Evolutionary conservation across 2,888 invertebrate genomes (phyloP), one percentile per base, ranked within the genome.

Genomic region (Atrina japonica): DNA sequence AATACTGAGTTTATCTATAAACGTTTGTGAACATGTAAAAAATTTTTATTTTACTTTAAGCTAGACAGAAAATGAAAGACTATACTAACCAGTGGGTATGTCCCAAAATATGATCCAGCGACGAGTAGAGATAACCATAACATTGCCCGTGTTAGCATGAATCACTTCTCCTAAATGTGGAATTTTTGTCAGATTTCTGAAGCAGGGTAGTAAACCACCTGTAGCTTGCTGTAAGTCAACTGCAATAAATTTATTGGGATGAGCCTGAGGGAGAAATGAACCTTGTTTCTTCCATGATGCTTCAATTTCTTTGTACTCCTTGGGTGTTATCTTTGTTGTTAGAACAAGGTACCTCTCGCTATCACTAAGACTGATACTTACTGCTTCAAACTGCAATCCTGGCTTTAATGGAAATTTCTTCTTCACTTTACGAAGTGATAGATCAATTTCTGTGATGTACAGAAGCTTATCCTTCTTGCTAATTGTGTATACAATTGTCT

Each of bases 21-120:
- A n/a, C n/a, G n/a, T n/a, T n/a, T n/a, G n/a, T n/a, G n/a, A n/a
- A n/a, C n/a, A n/a, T n/a, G n/a, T n/a, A n/a, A n/a, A n/a, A n/a
- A n/a, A n/a, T n/a, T n/a, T n/a, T n/a, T n/a, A n/a, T n/a, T n/a
- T n/a, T n/a, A n/a, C n/a, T n/a, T n/a, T n/a, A n/a, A n/a, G n/a
- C n/a, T n/a, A n/a, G n/a, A n/a, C n/a, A n/a, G n/a, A n/a, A n/a
- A n/a, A n/a, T n/a, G n/a, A n/a, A n/a, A n/a, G n/a, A n/a, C n/a
- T n/a, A 35, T 53, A 35, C 35, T 58, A 50, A 3, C 87, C 88
- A 16, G 84, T 82, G 11, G 82, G 82, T 29, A 86, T 83, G 60
- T 88, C 86, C 88, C 88, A 88, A 50, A 82, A 73, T 5, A 84
- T 52, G 5, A 82, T 71, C 73, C 77, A 80, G 11, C 87, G 72